Base-by-base conservation (phyloP, 2,113 vertebrate genomes). In the Sinosuthora webbiana region DNA sequence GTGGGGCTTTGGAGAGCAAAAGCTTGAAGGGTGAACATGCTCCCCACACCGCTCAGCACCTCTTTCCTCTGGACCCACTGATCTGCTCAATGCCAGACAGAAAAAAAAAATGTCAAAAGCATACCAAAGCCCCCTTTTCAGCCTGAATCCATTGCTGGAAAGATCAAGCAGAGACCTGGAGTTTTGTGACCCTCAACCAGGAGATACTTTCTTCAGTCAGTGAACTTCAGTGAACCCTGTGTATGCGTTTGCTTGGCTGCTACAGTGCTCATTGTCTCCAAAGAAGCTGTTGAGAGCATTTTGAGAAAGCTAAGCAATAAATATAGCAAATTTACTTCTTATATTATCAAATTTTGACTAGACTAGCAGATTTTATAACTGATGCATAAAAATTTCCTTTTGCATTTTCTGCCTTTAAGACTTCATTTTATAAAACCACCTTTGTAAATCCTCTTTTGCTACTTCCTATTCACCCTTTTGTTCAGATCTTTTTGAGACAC, bases 401-500 rank as follows among this genome's bases (percentile, higher is more conserved):
- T 81, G 23, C 68, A 23, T 68, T 53, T 79, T 90, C n/a, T 89
- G 25, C 33, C 62, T 78, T 75, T 68, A 71, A 95, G 56, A 89
- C 31, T 77, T 88, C 18, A 27, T 88, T 90, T 96, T 78, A 53
- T 57, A 80, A 89, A 94, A 52, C 17, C 23, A 73, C 37, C 23
- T 78, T 81, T 93, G 64, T 76, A 87, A 92, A 93, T 83, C 60
- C 47, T 93, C 47, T 92, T 92, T 81, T 86, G 64, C 62, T 92
- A 30, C 41, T 90, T 92, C 65, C 42, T 93, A 64, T 88, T 93
- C 85, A 87, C 84, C 37, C 90, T 93, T 94, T 96, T 96, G 65
- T 95, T 97, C 90, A 89, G 33, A 89, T 95, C 81, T 97, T 96
- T 92, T 94, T 76, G 79, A 87, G 92, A 90, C 53, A 89, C 91